Evolutionary conservation across 2,888 invertebrate genomes (phyloP), one percentile per base, ranked within the genome.

Genomic region (Ennomos erosarius): DNA sequence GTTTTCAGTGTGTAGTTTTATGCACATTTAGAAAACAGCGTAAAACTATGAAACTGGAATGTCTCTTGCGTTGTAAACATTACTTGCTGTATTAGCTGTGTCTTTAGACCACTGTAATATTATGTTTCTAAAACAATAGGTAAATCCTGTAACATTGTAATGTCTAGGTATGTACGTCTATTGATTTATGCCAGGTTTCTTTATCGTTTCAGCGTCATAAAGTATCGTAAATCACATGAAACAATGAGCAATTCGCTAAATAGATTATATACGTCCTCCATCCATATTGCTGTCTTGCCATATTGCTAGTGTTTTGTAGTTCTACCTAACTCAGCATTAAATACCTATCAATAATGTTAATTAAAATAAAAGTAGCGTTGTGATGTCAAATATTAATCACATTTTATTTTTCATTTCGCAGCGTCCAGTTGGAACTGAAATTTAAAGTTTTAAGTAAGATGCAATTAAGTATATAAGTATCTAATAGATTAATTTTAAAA

Each of bases 221-320:
- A 88, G 81, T 85, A 81, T 81, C 84, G 85, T 87, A 88, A 90
- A 88, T 86, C 87, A 84, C 70, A 74, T 78, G 84, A 85, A 88
- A 92, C 91, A 92, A 92, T 90, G 87, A 90, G 89, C 90, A 87
- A 90, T 92, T 90, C 87, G 81, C 85, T 87, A 87, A 88, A 90
- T 88, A 89, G 84, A 90, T 90, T 87, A 88, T 81, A 84, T 85
- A 87, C 87, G 88, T 88, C 88, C 88, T 89, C 88, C 90, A 89
- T 88, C 84, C 79, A 81, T 88, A 86, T 84, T 87, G 87, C 86
- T 88, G 89, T 91, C 91, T 92, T 92, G 92, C 92, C 92, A 92
- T 90, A 88, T 81, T 82, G 79, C 85, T 89, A 89, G 89, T 85
- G 78, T 87, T 85, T 83, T 79, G 81, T 88, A 88, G 86, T 82